phyloP scores from a whole-genome alignment of 92 coral and sea anemone species.

The Meandrina meandrites region DNA sequence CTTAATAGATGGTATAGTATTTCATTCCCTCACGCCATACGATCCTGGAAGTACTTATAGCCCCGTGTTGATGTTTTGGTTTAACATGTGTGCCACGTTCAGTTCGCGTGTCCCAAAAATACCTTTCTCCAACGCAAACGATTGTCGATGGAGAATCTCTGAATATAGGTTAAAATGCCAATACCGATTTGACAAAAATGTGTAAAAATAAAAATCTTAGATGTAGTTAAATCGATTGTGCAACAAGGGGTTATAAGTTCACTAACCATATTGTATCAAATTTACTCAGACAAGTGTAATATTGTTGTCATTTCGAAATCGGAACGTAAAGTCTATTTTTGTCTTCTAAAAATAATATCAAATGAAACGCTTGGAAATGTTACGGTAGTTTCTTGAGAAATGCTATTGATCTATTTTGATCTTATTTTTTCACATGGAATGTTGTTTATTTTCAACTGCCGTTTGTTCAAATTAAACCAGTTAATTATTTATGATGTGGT shows the following conservation, averaged over 20 bases:
- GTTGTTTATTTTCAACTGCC: slow-evolving; percentile 21
- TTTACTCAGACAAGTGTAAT: neutral
- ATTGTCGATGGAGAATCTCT: neutral
- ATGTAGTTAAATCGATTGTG: neutral
- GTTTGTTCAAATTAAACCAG: slow-evolving; percentile 24
- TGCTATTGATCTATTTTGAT: neutral
- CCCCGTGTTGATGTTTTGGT: neutral
- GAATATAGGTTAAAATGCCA: neutral
- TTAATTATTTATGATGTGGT: slow-evolving; percentile 11
- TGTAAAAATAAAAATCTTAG: neutral
- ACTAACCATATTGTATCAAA: neutral
- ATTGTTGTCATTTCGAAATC: neutral
- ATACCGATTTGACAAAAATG: neutral
- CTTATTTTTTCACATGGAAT: slow-evolving; percentile 1
- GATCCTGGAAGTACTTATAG: neutral
- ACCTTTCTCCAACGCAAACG: neutral
- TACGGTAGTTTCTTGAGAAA: neutral
- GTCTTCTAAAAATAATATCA: neutral
- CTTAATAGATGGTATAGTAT: neutral
- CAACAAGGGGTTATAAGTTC: neutral
- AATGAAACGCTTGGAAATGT: neutral
- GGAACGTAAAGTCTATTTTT: neutral
- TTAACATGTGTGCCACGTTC: neutral
- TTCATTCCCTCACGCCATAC: neutral
- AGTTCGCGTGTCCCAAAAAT: neutral